Base-by-base conservation (phyloP, 2,797 vertebrate genomes). In the Holocentrus rufus region DNA sequence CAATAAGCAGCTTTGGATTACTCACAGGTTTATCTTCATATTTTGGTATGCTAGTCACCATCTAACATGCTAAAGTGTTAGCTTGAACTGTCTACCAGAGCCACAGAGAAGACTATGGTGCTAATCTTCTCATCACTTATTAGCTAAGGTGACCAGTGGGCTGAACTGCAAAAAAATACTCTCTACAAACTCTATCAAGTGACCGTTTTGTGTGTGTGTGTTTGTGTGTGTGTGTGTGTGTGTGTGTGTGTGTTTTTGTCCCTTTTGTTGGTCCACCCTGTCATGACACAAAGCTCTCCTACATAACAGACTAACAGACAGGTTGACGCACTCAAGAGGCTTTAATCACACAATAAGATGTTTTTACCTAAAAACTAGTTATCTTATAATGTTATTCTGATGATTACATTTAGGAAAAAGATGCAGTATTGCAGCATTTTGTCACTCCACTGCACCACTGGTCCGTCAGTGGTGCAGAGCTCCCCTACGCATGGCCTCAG, bases 371-470 rank as follows among this genome's bases (percentile, higher is more conserved):
- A 67, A 69, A 78, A 23, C 68, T 65, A 69, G 77, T 18, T 18
- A 61, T 56, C 65, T 49, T 60, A 57, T 78, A 30, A 72, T 62
- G 75, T 75, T 69, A 68, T 64, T 82, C 39, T 69, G 64, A 73
- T 83, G 80, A 88, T 83, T 87, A 71, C 59, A 85, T 84, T 86
- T 77, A 80, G 70, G 74, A 83, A 82, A n/a, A 82, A 84, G 25
- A 44, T 75, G 80, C 69, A 80, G 59, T 23, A 59, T 62, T 77
- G 76, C 60, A 60, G 55, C 46, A 11, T 79, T 85, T 80, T 76
- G 44, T 15, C 59, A 67, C 64, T 42, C 62, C 71, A 77, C 73
- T 81, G 25, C 20, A 82, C 64, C 76, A 31, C 42, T 53, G 42
- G 65, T 84, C 72, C 60, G 66, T 68, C 23, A 25, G 65, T 34